These are phyloP conservation scores for Caenorhabditis plicata DNA, from an alignment of 2,888 invertebrate genomes.

Conservation along the genomic window DNA sequence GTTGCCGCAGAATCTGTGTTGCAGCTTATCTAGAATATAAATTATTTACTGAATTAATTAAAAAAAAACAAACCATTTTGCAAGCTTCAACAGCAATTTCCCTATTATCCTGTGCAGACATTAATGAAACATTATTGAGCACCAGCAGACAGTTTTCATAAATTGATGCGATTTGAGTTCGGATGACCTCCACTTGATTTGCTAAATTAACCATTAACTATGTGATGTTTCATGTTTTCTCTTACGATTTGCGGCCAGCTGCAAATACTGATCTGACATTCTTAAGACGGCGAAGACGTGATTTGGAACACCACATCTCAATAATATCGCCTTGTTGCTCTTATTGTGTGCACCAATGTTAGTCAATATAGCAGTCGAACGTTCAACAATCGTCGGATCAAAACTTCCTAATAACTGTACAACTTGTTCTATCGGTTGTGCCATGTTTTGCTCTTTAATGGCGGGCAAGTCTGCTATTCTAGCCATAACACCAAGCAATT, in stretches of 20 bases:
- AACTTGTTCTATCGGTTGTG: conserved; percentile 15
- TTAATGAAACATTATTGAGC: conserved; percentile 19
- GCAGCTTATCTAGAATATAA: conserved; percentile 5
- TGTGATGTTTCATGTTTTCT: background rate
- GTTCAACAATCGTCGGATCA: conserved; percentile 18
- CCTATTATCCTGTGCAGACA: conserved; percentile 13
- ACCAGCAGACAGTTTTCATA: conserved; percentile 21
- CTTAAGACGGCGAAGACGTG: conserved; percentile 16
- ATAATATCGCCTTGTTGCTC: conserved; percentile 16
- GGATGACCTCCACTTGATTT: conserved; percentile 1
- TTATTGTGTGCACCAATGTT: conserved; percentile 25
- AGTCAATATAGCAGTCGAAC: conserved; percentile 13
- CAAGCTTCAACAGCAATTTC: conserved; percentile 17
- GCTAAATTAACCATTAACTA: background rate
- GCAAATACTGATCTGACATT: conserved; percentile 5
- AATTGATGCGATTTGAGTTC: conserved; percentile 1
- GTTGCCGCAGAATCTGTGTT: conserved; percentile 8
- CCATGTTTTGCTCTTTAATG: conserved; percentile 17
- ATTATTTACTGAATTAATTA: background rate
- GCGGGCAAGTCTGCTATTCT: conserved; percentile 12
- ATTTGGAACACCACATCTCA: conserved; percentile 15
- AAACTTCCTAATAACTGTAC: conserved; percentile 15
- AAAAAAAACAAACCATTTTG: conserved; percentile 1
- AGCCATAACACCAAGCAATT: conserved; percentile 15
- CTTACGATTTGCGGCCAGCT: conserved; percentile 4